Evolutionary conservation across 2,888 invertebrate species (phyloP).

Genomic region (Crepidodera aurea): DNA sequence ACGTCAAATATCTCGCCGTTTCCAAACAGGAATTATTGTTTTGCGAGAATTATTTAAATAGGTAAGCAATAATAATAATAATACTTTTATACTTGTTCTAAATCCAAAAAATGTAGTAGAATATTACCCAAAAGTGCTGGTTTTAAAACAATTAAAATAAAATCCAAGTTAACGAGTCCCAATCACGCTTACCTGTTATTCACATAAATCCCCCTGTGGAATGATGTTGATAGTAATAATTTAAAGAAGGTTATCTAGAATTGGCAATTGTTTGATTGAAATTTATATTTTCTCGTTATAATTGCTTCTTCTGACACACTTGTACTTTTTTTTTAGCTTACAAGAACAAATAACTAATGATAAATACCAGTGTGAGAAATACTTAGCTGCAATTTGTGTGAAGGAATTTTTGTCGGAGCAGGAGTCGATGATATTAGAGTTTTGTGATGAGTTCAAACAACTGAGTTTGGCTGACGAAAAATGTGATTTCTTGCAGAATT

Average conservation of each 20-base stretch:
- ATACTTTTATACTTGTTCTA: too few species aligned
- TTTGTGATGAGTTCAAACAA: slow-evolving; percentile 81
- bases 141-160: too few species aligned
- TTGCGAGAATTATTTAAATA: slow-evolving; percentile 75
- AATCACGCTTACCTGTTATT: too few species aligned
- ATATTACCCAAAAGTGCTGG: too few species aligned
- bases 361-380: slow-evolving; percentile 75
- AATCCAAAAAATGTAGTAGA: too few species aligned
- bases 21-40: slow-evolving; percentile 83
- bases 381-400: slow-evolving; percentile 78
- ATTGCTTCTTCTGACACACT: too few species aligned
- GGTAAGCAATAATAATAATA: slow-evolving; percentile 63
- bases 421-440: slow-evolving; percentile 75
- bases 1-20: slow-evolving; percentile 81
- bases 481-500: slow-evolving; percentile 85
- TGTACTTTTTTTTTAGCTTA: slow-evolving; percentile 57
- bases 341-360: slow-evolving; percentile 72
- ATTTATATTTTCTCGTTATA: too few species aligned
- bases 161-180: too few species aligned
- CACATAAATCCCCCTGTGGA: too few species aligned
- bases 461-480: slow-evolving; percentile 89
- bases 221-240: too few species aligned
- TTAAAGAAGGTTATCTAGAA: too few species aligned
- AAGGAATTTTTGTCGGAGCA: slow-evolving; percentile 82
- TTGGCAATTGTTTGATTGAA: too few species aligned